These are phyloP conservation scores for Coregonus ussuriensis DNA, from an alignment of 2,797 vertebrate species.

Conservation along the genomic window DNA sequence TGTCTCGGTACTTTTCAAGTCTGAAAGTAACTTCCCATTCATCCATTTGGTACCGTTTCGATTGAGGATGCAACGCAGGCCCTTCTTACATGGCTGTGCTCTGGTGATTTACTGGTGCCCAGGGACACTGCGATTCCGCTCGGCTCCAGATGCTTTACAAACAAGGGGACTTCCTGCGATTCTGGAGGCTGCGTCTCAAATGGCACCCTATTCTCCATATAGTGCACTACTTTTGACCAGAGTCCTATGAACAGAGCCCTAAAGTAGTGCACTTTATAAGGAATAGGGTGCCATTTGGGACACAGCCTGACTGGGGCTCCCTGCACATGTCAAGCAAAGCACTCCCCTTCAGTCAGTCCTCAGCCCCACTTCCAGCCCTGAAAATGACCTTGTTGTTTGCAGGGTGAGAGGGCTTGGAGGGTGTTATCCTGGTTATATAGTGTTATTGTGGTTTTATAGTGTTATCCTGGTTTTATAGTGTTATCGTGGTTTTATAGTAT, in stretches of 20 bases:
- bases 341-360: constrained; percentile 2
- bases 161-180: constrained; percentile 70
- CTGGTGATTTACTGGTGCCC: constrained; percentile 71
- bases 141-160: constrained; percentile 74
- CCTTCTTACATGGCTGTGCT: constrained; percentile 25
- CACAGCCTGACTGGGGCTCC: not conserved
- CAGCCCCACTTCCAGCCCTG: not conserved
- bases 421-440: too few relatives aligned
- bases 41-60: not conserved
- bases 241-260: not conserved
- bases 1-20: too few relatives aligned
- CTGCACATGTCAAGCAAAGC: constrained; percentile 17
- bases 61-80: not conserved
- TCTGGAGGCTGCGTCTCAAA: not conserved
- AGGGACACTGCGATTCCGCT: constrained; percentile 59
- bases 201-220: not conserved
- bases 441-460: not conserved
- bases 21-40: not conserved
- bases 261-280: too few relatives aligned
- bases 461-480: constrained; percentile 7
- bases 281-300: not conserved
- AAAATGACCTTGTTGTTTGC: constrained; percentile 18
- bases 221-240: not conserved
- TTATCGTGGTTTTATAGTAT: constrained; percentile 12
- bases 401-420: constrained; percentile 18